A percentile compares a stretch with the other conserved stretches of the same genome.
Conservation (phyloP, 1,140 invertebrate genomes). For the Metopolophium dirhodum region DNA sequence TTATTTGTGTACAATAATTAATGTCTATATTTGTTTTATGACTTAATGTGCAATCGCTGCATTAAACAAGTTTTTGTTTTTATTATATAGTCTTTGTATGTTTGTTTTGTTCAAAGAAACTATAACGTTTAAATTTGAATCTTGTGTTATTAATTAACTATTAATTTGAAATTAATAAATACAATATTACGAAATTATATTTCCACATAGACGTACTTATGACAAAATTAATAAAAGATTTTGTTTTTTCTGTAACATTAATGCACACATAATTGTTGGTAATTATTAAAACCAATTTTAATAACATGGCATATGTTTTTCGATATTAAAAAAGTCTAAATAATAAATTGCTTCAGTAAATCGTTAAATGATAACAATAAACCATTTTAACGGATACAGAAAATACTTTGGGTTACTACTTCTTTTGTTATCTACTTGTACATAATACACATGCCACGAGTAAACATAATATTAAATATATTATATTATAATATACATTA, state of each 20-base stretch:
- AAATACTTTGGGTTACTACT: not conserved
- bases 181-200: not conserved
- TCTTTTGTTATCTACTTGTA: not conserved
- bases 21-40: too few species aligned
- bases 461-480: not conserved
- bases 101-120: too few species aligned
- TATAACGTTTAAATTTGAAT: not conserved
- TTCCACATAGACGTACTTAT: too few species aligned
- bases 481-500: not conserved
- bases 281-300: not conserved
- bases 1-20: too few species aligned
- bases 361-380: not conserved
- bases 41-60: not conserved
- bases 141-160: too few species aligned
- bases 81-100: not conserved
- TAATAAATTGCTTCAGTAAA: not conserved
- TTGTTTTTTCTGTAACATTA: not conserved
- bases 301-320: not conserved
- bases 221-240: not conserved
- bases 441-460: not conserved
- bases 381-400: not conserved
- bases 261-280: not conserved
- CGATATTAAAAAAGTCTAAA: not conserved
- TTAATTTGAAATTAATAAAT: not conserved
- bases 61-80: not conserved